Evolutionary conservation across 1,140 invertebrate species (phyloP).

Genomic region (Diorhabda elongata): DNA sequence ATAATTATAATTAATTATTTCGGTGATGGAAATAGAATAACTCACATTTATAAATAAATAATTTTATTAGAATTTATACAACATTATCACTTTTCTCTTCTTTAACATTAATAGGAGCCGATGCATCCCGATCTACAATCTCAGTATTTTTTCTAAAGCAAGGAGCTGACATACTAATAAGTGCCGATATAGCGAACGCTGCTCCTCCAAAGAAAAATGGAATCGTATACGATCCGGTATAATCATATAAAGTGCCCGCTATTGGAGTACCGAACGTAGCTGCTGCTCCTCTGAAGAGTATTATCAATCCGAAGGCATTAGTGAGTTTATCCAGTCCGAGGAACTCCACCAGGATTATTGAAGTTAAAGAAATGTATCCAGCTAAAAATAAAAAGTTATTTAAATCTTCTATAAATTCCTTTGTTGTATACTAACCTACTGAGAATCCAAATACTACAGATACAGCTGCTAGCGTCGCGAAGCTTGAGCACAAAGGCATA

Average conservation of each 20-base stretch:
- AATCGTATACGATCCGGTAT: slow-evolving; percentile 76
- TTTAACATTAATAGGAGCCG: neutral
- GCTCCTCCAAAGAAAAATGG: slow-evolving; percentile 90
- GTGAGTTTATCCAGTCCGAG: slow-evolving; percentile 93
- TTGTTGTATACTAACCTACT: slow-evolving; percentile 76
- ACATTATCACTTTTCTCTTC: neutral
- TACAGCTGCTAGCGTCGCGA: slow-evolving; percentile 71
- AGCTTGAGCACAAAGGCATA: slow-evolving; percentile 82
- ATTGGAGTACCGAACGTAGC: slow-evolving; percentile 80
- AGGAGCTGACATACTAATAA: slow-evolving; percentile 64
- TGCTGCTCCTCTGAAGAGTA: slow-evolving; percentile 89
- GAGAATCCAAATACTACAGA: slow-evolving; percentile 92
- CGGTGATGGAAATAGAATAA: no score
- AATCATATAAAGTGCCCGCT: slow-evolving; percentile 83
- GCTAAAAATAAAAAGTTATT: slow-evolving; percentile 55
- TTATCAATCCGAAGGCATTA: slow-evolving; percentile 93
- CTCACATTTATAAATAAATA: no score
- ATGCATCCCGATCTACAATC: neutral
- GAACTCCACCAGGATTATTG: slow-evolving; percentile 94
- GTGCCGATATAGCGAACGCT: slow-evolving; percentile 79
- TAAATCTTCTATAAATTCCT: neutral
- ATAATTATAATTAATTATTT: no score
- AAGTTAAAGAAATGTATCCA: slow-evolving; percentile 95
- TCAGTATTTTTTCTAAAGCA: slow-evolving; percentile 1
- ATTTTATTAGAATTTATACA: neutral